A percentile compares a stretch with the other conserved stretches of the same genome.
These are phyloP conservation scores for Nothoprocta perdicaria DNA, from an alignment of 2,113 vertebrate genomes.

Conservation along the genomic window DNA sequence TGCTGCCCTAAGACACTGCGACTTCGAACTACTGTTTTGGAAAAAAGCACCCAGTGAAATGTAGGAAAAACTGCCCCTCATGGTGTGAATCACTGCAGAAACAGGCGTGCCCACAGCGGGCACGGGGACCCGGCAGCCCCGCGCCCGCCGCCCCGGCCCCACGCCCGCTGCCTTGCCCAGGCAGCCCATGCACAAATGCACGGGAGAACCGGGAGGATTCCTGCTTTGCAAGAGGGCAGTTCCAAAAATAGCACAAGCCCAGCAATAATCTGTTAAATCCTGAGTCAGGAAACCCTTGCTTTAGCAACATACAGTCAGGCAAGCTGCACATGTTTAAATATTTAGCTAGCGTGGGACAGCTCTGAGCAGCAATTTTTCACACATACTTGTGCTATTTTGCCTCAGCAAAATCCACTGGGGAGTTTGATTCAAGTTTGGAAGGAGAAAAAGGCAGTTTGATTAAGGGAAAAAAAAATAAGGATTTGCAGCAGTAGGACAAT, in stretches of 20 bases:
- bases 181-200: background rate
- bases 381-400: background rate
- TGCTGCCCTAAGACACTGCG: background rate
- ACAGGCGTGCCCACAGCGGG: background rate
- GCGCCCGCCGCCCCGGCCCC: no score
- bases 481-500: background rate
- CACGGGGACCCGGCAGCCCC: no score
- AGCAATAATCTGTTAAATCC: background rate
- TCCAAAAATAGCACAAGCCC: background rate
- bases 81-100: background rate
- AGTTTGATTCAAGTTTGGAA: background rate
- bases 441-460: background rate
- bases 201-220: background rate
- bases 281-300: background rate
- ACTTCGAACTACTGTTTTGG: background rate
- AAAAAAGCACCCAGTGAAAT: background rate
- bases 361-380: background rate
- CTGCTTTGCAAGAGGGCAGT: fast-evolving
- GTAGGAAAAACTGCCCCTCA: background rate
- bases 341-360: background rate
- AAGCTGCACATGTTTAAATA: background rate
- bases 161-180: background rate
- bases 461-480: background rate
- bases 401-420: background rate
- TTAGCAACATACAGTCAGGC: background rate